phyloP scores from a whole-genome alignment of 1,140 invertebrate species.

The Campoletis sonorensis region DNA sequence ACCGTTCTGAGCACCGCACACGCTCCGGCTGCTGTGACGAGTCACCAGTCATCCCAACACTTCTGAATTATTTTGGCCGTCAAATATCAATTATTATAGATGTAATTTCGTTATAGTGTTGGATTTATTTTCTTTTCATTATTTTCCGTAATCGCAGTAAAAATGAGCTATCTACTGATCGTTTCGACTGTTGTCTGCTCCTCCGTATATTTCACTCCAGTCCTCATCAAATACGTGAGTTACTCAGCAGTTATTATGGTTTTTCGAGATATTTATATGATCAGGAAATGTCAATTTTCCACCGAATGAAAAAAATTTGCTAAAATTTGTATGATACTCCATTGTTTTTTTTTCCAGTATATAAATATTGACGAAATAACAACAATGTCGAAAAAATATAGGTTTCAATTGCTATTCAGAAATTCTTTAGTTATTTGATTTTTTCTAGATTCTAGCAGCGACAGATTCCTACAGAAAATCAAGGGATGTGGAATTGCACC shows the following conservation, averaged over 20 bases:
- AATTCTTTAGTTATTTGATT: slow-evolving; percentile 1
- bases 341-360: too few species aligned
- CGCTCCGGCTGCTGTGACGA: too few species aligned
- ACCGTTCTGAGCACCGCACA: too few species aligned
- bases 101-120: neutral
- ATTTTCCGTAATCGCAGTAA: neutral
- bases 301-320: neutral
- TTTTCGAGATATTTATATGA: too few species aligned
- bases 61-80: too few species aligned
- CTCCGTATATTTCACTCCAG: slow-evolving; percentile 33
- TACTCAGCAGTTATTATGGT: neutral
- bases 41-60: too few species aligned
- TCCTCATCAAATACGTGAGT: slow-evolving; percentile 47
- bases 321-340: too few species aligned
- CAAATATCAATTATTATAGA: too few species aligned
- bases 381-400: neutral
- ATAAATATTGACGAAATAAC: too few species aligned
- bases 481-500: slow-evolving; percentile 56
- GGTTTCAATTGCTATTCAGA: neutral
- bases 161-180: slow-evolving; percentile 46
- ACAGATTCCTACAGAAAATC: slow-evolving; percentile 56
- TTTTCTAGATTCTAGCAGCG: slow-evolving; percentile 60
- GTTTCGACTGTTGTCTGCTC: slow-evolving; percentile 37
- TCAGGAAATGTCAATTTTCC: too few species aligned
- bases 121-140: too few species aligned